Evolutionary conservation across 1,140 invertebrate species (phyloP).

Genomic region (Ceratina calcarata): DNA sequence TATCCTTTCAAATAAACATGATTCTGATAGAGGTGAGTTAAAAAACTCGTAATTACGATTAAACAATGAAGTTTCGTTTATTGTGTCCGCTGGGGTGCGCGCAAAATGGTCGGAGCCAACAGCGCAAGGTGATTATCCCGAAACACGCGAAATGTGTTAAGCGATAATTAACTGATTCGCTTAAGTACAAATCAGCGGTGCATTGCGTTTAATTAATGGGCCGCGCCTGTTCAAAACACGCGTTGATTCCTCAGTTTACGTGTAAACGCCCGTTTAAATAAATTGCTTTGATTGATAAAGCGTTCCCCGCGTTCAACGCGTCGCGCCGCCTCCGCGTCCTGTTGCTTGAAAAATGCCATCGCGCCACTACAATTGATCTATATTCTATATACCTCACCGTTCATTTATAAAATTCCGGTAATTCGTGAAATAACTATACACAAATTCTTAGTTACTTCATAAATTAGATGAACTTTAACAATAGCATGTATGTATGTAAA

Average conservation of each 20-base stretch:
- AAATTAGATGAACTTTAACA: too few species aligned
- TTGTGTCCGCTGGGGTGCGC: neutral
- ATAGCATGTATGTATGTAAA: too few species aligned
- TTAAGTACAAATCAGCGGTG: slow-evolving; percentile 40
- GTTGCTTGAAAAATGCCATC: neutral
- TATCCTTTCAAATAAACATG: too few species aligned
- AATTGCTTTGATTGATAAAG: slow-evolving; percentile 24
- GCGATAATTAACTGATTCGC: slow-evolving; percentile 43
- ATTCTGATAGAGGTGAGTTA: too few species aligned
- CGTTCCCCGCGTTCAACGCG: neutral
- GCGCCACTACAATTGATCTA: neutral
- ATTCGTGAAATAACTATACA: neutral
- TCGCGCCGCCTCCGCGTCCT: too few species aligned
- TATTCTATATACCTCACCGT: too few species aligned
- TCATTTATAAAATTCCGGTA: neutral
- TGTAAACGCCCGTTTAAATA: slow-evolving; percentile 40
- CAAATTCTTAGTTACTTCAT: too few species aligned
- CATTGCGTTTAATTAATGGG: slow-evolving; percentile 47
- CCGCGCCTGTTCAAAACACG: slow-evolving; percentile 1
- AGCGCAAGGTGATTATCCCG: neutral
- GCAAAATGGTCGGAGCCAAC: neutral
- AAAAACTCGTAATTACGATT: neutral
- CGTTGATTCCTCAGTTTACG: slow-evolving; percentile 32
- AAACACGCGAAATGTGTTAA: slow-evolving; percentile 20
- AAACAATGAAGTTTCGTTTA: slow-evolving; percentile 16